A percentile compares a stretch with the other conserved stretches of the same genome.
Evolutionary conservation across 2,113 vertebrate species (phyloP).

Genomic region (Rhegmatorhina hoffmannsi): DNA sequence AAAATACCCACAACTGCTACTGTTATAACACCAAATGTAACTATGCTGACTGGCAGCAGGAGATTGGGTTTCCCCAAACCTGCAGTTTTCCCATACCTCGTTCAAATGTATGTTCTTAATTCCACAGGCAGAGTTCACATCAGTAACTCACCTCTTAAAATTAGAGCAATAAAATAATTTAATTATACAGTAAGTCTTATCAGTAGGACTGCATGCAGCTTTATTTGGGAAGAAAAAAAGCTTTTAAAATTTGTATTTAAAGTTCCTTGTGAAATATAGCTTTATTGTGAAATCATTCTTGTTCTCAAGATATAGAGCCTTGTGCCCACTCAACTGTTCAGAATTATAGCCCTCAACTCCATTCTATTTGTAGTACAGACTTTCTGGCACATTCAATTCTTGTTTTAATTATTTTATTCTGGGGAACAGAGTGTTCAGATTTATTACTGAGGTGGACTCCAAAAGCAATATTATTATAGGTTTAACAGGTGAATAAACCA

Average conservation of each 20-base stretch:
- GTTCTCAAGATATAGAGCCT: constrained; percentile 57
- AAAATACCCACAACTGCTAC: neutral
- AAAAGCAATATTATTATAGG: constrained; percentile 73
- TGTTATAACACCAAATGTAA: neutral
- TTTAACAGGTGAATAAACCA: constrained; percentile 74
- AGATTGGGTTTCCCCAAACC: neutral
- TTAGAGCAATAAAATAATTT: neutral
- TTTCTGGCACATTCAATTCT: constrained; percentile 65
- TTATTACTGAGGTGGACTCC: constrained; percentile 65
- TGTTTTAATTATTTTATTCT: constrained; percentile 77
- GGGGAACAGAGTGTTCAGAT: constrained; percentile 64
- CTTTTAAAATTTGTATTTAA: constrained; percentile 57
- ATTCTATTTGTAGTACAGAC: constrained; percentile 63
- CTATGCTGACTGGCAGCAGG: neutral
- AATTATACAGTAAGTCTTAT: neutral
- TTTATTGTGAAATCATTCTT: constrained; percentile 65
- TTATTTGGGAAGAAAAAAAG: neutral
- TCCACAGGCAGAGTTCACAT: neutral
- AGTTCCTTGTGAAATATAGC: constrained; percentile 64
- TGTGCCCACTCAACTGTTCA: constrained; percentile 54
- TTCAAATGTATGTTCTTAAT: neutral
- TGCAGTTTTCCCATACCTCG: neutral
- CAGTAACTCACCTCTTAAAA: neutral
- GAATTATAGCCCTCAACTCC: constrained; percentile 65
- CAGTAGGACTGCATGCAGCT: neutral